Conservation (phyloP, 2,888 invertebrate genomes). For the Volucella zonaria region DNA sequence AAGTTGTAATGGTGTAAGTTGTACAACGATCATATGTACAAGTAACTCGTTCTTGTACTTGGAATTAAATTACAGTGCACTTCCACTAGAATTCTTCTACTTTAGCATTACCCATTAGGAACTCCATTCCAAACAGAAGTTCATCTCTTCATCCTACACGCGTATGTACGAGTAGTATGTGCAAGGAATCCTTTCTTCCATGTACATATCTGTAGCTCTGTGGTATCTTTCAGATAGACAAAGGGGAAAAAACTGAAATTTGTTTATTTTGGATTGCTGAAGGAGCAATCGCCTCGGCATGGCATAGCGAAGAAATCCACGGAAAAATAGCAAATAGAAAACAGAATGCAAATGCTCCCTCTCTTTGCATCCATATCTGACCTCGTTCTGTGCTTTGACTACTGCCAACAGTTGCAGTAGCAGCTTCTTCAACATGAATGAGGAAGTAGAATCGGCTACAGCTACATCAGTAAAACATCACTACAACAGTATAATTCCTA, state of each 20-base stretch:
- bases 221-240: conserved; percentile 18
- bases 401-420: background rate
- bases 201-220: conserved; percentile 35
- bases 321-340: conserved; percentile 10
- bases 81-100: conserved; percentile 29
- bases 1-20: conserved; percentile 21
- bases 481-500: too few relatives aligned
- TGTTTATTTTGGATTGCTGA: conserved; percentile 36
- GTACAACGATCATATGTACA: conserved; percentile 8
- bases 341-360: conserved; percentile 63
- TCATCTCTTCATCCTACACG: conserved; percentile 21
- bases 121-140: conserved; percentile 4
- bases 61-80: conserved; percentile 37
- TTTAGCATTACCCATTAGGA: conserved; percentile 30
- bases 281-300: conserved; percentile 50
- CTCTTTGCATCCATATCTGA: conserved; percentile 57
- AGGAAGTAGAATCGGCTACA: conserved; percentile 36
- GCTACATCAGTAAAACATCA: background rate
- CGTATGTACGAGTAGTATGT: conserved; percentile 8
- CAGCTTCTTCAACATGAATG: conserved; percentile 22
- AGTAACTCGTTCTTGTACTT: background rate
- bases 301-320: conserved; percentile 55
- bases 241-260: conserved; percentile 33
- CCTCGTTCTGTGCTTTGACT: conserved; percentile 55
- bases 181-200: conserved; percentile 30